Evolutionary conservation across 2,888 invertebrate genomes (phyloP), one percentile per base, ranked within the genome.

Genomic region (Ferdinandea cuprea): DNA sequence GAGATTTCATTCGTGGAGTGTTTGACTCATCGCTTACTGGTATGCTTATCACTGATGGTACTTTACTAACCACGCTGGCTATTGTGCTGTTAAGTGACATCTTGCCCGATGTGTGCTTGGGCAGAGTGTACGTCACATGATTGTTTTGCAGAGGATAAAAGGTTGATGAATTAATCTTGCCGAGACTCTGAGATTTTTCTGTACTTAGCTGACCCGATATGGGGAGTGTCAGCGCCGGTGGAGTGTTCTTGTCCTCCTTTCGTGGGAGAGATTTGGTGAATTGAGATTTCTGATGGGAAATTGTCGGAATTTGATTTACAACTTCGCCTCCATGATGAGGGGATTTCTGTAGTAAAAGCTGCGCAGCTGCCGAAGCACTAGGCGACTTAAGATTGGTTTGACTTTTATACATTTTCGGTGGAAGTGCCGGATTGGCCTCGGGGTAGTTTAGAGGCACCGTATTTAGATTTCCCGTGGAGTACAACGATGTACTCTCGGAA

Each of bases 341-440:
- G 3, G 68, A 77, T 66, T 84, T 85, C 61, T 80, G 85, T 76
- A 85, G 73, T 65, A 84, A 42, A 42, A 85, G 69, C 78, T 85
- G 85, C 61, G 78, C 61, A 66, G 86, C 80, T 73, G 81, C 37
- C 19, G 78, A 42, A 35, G 74, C 52, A 35, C 61, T 83, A 15
- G 86, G 85, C 56, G 87, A 84, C 85, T 90, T 90, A 86, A 90
- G 89, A 89, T 90, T 90, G 86, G 89, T 89, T 86, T 89, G 87
- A 85, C 89, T 89, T 88, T 91, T 91, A 86, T 91, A 90, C 86
- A 91, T 88, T 89, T 91, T 91, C 87, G 91, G 91, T 88, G 91
- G 91, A 88, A 91, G 88, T 74, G 88, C 89, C 84, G 89, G 89
- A 86, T 89, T 88, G 61, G 89, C 87, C 87, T 88, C 87, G 42